A percentile compares a stretch with the other conserved stretches of the same genome.
These are phyloP conservation scores for Xiphophorus birchmanni DNA, from an alignment of 2,797 vertebrate genomes.

Conservation along the genomic window DNA sequence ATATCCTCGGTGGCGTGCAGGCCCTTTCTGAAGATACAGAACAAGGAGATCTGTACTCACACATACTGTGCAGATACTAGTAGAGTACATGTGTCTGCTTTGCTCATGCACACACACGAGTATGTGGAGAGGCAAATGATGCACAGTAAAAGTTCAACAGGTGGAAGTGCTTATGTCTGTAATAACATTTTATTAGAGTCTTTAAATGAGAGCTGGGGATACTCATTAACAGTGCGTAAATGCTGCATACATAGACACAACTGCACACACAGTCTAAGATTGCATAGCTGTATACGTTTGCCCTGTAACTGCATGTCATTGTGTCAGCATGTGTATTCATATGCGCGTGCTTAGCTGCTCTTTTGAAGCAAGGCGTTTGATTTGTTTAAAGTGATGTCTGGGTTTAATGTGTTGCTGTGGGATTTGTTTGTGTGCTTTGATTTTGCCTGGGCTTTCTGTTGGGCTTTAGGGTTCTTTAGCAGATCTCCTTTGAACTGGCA, in stretches of 20 bases:
- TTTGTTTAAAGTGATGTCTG: slow-evolving; percentile 79
- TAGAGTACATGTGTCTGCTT: slow-evolving; percentile 9
- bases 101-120: slow-evolving; percentile 12
- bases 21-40: slow-evolving; percentile 56
- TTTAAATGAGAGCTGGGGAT: slow-evolving; percentile 68
- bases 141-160: slow-evolving; percentile 58
- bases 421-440: slow-evolving; percentile 81
- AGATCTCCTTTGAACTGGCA: slow-evolving; percentile 74
- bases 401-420: slow-evolving; percentile 77
- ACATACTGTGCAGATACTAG: slow-evolving; percentile 6
- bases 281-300: slow-evolving; percentile 25
- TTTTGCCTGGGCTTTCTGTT: slow-evolving; percentile 70
- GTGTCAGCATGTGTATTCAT: slow-evolving; percentile 55
- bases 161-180: slow-evolving; percentile 73
- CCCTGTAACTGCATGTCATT: slow-evolving; percentile 57
- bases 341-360: slow-evolving; percentile 56
- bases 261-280: slow-evolving; percentile 16
- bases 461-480: slow-evolving; percentile 68
- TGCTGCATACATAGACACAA: slow-evolving; percentile 40
- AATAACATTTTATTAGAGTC: slow-evolving; percentile 73
- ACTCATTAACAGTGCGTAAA: slow-evolving; percentile 65
- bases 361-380: slow-evolving; percentile 78
- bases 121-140: slow-evolving; percentile 34
- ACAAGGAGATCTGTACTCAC: slow-evolving; percentile 43
- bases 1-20: slow-evolving; percentile 53